phyloP scores from a whole-genome alignment of 2,113 vertebrate genomes.

The Emberiza fucata region DNA sequence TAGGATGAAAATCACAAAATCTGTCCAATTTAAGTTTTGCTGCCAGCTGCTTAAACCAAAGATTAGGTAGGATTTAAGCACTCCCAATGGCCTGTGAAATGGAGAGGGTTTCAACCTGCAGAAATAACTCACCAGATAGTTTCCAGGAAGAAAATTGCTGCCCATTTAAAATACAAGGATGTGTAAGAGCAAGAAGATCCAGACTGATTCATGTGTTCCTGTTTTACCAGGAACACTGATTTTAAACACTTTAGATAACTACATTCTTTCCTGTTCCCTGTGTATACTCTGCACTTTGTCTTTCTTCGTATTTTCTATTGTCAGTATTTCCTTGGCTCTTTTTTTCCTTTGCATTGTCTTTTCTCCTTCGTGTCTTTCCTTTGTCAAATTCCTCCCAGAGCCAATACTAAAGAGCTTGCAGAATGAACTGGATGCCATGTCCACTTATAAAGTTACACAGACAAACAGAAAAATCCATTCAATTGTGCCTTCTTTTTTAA shows the following conservation, averaged over 20 bases:
- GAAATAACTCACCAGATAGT: not conserved
- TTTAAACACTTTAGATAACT: constrained; percentile 22
- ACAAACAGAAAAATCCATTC: not conserved
- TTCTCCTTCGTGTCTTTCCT: not conserved
- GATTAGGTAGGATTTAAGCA: not conserved
- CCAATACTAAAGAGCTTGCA: not conserved
- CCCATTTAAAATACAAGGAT: not conserved
- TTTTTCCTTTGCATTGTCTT: not conserved
- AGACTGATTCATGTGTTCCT: not conserved
- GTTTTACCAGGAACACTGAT: constrained; percentile 6
- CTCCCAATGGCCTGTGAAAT: not conserved
- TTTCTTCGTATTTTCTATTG: not conserved
- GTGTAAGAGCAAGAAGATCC: not conserved
- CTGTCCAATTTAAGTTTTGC: not conserved
- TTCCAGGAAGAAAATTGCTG: not conserved
- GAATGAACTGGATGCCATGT: not conserved
- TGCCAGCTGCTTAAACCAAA: not conserved
- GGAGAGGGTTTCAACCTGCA: not conserved
- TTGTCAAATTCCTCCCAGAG: not conserved
- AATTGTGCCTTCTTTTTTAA: not conserved
- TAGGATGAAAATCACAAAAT: not conserved
- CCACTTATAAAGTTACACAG: not conserved
- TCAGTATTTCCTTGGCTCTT: not conserved
- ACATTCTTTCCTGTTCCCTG: not conserved
- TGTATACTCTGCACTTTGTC: not conserved